phyloP scores from a whole-genome alignment of 1,140 invertebrate genomes.

The Neotoxoptera formosana region DNA sequence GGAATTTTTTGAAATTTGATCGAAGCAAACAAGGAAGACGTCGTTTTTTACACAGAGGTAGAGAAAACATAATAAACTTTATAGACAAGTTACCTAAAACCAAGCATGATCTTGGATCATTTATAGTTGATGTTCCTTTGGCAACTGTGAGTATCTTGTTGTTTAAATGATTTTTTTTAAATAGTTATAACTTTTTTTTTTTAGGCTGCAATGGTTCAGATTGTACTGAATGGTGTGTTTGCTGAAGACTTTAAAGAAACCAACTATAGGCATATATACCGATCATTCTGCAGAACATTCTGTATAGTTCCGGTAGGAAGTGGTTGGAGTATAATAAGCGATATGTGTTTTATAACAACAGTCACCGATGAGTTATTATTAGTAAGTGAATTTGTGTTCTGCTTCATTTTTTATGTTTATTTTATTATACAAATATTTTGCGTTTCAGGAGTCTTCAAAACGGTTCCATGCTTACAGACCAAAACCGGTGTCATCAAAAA shows the following conservation, averaged over 20 bases:
- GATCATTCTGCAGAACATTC: constrained; percentile 42
- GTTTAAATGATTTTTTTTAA: neutral
- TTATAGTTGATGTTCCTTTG: constrained; percentile 47
- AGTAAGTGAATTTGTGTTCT: constrained; percentile 5
- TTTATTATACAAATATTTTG: neutral
- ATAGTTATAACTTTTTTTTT: neutral
- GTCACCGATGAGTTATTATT: constrained; percentile 10
- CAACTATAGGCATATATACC: neutral
- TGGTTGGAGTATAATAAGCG: constrained; percentile 51
- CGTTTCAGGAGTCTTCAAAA: constrained; percentile 34
- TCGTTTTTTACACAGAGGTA: constrained; percentile 24
- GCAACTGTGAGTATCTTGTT: constrained; percentile 22
- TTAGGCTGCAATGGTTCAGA: constrained; percentile 38
- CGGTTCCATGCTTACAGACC: constrained; percentile 6
- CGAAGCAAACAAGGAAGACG: neutral
- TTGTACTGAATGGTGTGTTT: constrained; percentile 43
- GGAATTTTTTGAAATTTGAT: constrained; percentile 26
- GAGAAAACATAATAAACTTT: constrained; percentile 31
- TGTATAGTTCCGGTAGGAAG: neutral
- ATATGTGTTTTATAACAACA: constrained; percentile 41
- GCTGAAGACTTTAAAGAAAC: constrained; percentile 25
- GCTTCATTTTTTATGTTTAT: neutral
- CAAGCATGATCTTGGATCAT: constrained; percentile 48
- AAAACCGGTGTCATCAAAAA: neutral
- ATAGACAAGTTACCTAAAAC: constrained; percentile 41